Conservation (phyloP, 2,797 vertebrate species). For the Alcedo atthis region DNA sequence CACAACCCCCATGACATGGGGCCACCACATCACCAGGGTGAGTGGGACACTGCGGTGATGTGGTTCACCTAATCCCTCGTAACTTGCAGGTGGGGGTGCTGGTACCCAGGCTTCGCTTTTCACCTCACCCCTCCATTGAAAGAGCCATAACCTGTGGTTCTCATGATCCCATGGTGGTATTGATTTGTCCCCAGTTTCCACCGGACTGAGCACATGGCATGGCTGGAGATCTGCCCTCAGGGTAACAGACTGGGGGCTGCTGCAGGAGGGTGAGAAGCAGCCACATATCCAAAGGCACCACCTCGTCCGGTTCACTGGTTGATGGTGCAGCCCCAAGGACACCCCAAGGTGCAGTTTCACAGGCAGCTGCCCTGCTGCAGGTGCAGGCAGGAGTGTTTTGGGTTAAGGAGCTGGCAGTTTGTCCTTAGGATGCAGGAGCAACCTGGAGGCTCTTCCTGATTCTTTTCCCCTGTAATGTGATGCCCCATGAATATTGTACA, state of each 20-base stretch:
- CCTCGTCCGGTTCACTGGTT: not conserved
- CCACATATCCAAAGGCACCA: accelerated
- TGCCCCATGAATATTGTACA: not conserved
- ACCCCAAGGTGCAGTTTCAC: not conserved
- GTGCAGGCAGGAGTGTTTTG: not conserved
- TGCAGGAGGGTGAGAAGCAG: not conserved
- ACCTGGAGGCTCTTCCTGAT: not conserved
- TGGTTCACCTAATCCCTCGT: not conserved
- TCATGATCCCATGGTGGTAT: accelerated
- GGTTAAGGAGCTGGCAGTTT: not conserved
- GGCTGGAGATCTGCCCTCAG: not conserved
- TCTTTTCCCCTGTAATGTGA: not conserved
- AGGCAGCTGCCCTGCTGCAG: not conserved
- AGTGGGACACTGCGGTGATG: accelerated
- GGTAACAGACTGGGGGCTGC: accelerated
- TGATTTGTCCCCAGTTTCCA: not conserved
- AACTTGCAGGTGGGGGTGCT: not conserved
- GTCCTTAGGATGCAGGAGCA: not conserved
- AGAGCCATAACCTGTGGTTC: not conserved
- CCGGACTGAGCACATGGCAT: not conserved
- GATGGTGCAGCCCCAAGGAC: not conserved
- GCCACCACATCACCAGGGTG: accelerated
- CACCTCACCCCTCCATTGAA: not conserved
- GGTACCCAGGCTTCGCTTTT: not conserved
- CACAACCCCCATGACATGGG: no score